Conservation (phyloP, 2,797 vertebrate species). For the Hyperoplus lanceolatus region DNA sequence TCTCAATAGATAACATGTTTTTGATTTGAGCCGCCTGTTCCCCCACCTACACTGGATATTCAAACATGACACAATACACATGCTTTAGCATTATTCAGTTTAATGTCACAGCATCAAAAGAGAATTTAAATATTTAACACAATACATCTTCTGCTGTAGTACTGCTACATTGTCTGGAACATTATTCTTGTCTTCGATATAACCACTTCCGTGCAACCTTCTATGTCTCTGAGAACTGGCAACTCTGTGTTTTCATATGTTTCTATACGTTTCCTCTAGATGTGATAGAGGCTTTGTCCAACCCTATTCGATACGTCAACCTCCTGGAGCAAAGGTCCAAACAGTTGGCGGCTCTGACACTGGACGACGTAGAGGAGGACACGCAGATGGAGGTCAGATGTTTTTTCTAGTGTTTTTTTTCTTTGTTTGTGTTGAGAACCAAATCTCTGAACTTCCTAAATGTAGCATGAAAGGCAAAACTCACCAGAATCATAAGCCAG, state of each 20-base stretch:
- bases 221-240: background rate
- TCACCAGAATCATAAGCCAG: too few species aligned
- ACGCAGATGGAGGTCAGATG: constrained; percentile 89
- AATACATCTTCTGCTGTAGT: background rate
- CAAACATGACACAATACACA: background rate
- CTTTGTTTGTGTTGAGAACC: background rate
- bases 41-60: background rate
- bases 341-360: constrained; percentile 94
- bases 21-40: background rate
- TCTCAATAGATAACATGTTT: background rate
- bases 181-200: background rate
- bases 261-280: constrained; percentile 80
- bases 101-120: background rate
- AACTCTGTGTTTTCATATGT: background rate
- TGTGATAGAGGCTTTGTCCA: constrained; percentile 97
- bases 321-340: constrained; percentile 98
- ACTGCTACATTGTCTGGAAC: background rate
- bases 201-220: background rate
- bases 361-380: constrained; percentile 94
- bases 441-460: too few species aligned
- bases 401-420: background rate
- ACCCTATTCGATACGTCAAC: constrained; percentile 97
- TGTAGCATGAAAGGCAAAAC: too few species aligned
- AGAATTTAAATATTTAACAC: background rate
- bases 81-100: background rate